Evolutionary conservation across 2,113 vertebrate genomes (phyloP).

Genomic region (Tyto alba): DNA sequence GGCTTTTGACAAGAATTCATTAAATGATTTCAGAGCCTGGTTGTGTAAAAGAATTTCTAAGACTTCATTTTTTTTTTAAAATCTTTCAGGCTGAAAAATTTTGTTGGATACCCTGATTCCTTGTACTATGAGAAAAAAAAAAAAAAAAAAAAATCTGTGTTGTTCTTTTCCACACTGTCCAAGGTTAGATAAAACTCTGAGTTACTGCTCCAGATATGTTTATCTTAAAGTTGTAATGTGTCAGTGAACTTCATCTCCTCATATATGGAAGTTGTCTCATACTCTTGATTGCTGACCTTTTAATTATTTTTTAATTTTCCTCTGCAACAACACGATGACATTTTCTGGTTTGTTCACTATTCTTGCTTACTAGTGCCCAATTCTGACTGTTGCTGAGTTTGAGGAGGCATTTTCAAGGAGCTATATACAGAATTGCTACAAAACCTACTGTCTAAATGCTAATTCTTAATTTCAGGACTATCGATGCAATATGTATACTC

Average conservation of each 20-base stretch:
- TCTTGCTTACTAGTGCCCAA: background rate
- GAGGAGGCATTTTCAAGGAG: background rate
- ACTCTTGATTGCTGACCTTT: background rate
- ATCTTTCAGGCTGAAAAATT: background rate
- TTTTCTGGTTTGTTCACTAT: background rate
- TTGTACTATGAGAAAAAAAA: background rate
- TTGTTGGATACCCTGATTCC: background rate
- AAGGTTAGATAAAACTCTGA: background rate
- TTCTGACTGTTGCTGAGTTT: background rate
- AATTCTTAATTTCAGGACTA: background rate
- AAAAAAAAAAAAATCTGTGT: background rate
- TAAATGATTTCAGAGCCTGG: background rate
- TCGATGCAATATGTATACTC: background rate
- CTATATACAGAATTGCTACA: background rate
- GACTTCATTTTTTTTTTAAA: background rate
- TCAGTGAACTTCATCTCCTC: background rate
- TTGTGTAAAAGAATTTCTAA: background rate
- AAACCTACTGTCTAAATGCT: background rate
- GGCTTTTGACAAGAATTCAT: background rate
- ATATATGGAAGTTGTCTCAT: background rate
- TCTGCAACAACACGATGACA: background rate
- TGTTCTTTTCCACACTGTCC: background rate
- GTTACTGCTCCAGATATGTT: background rate
- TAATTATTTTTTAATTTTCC: background rate
- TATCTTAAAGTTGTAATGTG: rapidly evolving